These are phyloP conservation scores for Noctua janthina DNA, from an alignment of 2,888 invertebrate genomes.

Conservation along the genomic window DNA sequence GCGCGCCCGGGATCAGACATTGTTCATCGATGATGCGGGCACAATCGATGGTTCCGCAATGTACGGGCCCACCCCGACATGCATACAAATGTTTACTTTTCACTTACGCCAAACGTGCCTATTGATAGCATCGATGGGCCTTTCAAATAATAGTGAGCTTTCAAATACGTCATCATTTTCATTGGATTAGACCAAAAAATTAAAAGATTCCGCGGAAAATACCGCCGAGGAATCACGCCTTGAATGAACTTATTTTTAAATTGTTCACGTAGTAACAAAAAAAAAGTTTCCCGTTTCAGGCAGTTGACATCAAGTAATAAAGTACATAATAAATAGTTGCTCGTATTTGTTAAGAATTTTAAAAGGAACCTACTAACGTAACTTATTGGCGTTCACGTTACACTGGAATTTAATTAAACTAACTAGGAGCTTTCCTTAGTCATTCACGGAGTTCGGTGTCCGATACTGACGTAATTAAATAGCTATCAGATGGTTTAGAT, in stretches of 20 bases:
- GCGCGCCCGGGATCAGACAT: conserved; percentile 74
- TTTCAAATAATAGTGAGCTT: conserved; percentile 14
- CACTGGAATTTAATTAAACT: conserved; percentile 67
- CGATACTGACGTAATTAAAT: conserved; percentile 57
- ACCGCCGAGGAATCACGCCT: neutral
- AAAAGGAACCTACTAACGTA: conserved; percentile 44
- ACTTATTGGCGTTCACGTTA: conserved; percentile 51
- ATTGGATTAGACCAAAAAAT: neutral
- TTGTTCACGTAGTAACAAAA: conserved; percentile 29
- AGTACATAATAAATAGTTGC: conserved; percentile 38
- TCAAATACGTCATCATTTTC: neutral
- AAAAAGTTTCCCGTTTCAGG: conserved; percentile 1
- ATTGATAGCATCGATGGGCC: conserved; percentile 6
- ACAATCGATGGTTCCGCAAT: conserved; percentile 77
- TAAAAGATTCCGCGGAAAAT: neutral
- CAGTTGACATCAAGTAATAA: conserved; percentile 34
- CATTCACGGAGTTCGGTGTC: conserved; percentile 51
- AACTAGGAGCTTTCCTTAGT: conserved; percentile 56
- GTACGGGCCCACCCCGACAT: conserved; percentile 75
- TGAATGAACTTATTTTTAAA: conserved; percentile 21
- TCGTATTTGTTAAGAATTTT: conserved; percentile 47
- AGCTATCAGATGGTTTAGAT: conserved; percentile 48
- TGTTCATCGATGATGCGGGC: conserved; percentile 83
- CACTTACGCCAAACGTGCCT: conserved; percentile 68
- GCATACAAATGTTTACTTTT: conserved; percentile 84